Evolutionary conservation across 2,888 invertebrate species (phyloP).

Genomic region (Carterocephalus palaemon): DNA sequence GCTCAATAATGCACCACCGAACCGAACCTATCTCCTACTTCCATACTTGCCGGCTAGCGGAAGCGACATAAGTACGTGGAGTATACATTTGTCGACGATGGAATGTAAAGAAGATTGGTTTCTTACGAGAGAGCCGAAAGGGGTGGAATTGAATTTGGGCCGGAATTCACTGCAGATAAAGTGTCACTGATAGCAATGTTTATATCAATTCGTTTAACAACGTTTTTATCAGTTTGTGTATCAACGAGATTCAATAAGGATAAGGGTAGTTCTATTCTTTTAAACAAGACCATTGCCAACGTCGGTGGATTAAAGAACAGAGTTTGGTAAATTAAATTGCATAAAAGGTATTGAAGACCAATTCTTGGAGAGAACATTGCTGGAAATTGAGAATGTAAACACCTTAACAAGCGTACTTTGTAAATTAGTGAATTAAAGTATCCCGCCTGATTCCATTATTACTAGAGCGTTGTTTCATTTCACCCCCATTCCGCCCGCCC

Average conservation of each 20-base stretch:
- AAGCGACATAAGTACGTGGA: conserved; percentile 66
- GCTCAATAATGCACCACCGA: conserved; percentile 53
- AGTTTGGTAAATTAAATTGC: too few species aligned
- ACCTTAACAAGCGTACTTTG: conserved; percentile 70
- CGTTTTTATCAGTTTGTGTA: not conserved
- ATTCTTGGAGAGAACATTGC: too few species aligned
- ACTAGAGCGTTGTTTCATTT: conserved; percentile 77
- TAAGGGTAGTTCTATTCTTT: too few species aligned
- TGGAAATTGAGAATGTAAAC: too few species aligned
- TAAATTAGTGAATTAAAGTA: conserved; percentile 79
- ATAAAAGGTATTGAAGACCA: too few species aligned
- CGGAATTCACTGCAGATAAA: conserved; percentile 54
- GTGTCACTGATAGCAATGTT: conserved; percentile 6
- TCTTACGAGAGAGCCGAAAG: conserved; percentile 66
- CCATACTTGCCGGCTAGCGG: conserved; percentile 48
- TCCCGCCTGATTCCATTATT: conserved; percentile 77
- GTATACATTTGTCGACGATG: conserved; percentile 76
- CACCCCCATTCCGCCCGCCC: conserved; percentile 62
- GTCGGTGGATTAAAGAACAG: too few species aligned
- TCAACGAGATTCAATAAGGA: too few species aligned
- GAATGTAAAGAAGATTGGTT: conserved; percentile 77
- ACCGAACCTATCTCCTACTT: conserved; percentile 41
- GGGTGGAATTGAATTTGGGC: conserved; percentile 76
- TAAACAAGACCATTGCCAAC: too few species aligned
- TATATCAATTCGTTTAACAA: not conserved